Conservation (phyloP, 2,113 vertebrate genomes). For the Cyanoramphus novaezelandiae region DNA sequence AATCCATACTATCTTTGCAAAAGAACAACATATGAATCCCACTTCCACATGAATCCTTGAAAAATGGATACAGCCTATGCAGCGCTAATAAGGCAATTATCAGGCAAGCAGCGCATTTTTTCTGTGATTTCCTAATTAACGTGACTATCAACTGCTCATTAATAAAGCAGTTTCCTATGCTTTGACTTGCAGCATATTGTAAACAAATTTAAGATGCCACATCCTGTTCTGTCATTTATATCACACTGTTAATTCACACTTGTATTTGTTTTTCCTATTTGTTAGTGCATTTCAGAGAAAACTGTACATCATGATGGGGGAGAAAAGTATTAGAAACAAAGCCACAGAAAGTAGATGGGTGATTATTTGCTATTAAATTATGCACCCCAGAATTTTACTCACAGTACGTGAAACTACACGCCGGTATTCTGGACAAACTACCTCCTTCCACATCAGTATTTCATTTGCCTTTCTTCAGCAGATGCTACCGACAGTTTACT, state of each 20-base stretch:
- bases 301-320: not conserved
- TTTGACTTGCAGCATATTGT: slow-evolving; percentile 42
- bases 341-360: not conserved
- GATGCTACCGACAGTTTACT: slow-evolving; percentile 41
- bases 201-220: slow-evolving; percentile 58
- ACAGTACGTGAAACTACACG: not conserved
- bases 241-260: slow-evolving; percentile 37
- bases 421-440: not conserved
- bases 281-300: not conserved
- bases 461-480: slow-evolving; percentile 12
- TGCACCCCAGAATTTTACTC: not conserved
- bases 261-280: slow-evolving; percentile 24
- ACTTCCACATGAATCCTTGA: not conserved
- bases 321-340: not conserved
- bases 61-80: slow-evolving; percentile 12
- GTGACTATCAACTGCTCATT: slow-evolving; percentile 46
- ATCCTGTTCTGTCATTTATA: slow-evolving; percentile 31
- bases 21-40: not conserved
- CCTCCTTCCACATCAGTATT: not conserved
- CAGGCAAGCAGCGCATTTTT: not conserved
- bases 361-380: slow-evolving; percentile 15
- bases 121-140: slow-evolving; percentile 62
- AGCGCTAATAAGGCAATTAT: slow-evolving; percentile 66
- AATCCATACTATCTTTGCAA: not conserved
- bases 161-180: slow-evolving; percentile 28